Evolutionary conservation across 2,797 vertebrate genomes (phyloP), one percentile per base, ranked within the genome.

Genomic region (Fistularia tabacaria): DNA sequence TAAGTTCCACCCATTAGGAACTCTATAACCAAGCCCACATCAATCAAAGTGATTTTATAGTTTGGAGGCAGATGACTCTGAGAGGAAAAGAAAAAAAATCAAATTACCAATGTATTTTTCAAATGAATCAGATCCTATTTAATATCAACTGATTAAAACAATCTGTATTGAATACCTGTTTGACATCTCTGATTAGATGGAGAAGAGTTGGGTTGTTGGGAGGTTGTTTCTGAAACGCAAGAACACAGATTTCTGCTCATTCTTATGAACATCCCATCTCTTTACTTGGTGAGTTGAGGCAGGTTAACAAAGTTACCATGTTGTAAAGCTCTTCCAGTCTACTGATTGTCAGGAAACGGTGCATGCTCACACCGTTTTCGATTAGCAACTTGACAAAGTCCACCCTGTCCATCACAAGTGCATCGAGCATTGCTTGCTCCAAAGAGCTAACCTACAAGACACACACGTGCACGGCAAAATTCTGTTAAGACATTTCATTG

Each of bases 311-410:
- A 25, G 5, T 49, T 94, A 99, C 97, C 74, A 91, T 98, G 83
- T 99, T 99, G 83, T 99, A 99, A 63, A 99, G 95, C 80, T 99
- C 97, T 84, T 99, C 97, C 66, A 99, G 87, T 15, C 95, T 91
- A 41, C 86, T 95, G 84, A 99, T 98, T 52, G 97, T 99, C 69
- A 99, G 94, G 62, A 99, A 99, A 59, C 97, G 93, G 84, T 99
- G 97, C 96, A 99, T 98, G 92, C 97, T 99, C 53, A 99, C 95
- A 50, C 97, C 97, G 7, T 99, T 98, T 88, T 99, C 97, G 68
- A 99, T 99, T 43, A 99, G 92, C 79, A 99, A 87, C 86, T 99
- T 99, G 36, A 99, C 97, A 91, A 99, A 99, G 9, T 96, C 93
- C 84, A 99, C 96, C 82, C 97, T 90, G 76, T 99, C 97, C 97